A percentile compares a stretch with the other conserved stretches of the same genome.
These are phyloP conservation scores for Pristis pectinata DNA, from an alignment of 2,797 vertebrate genomes.

Conservation along the genomic window DNA sequence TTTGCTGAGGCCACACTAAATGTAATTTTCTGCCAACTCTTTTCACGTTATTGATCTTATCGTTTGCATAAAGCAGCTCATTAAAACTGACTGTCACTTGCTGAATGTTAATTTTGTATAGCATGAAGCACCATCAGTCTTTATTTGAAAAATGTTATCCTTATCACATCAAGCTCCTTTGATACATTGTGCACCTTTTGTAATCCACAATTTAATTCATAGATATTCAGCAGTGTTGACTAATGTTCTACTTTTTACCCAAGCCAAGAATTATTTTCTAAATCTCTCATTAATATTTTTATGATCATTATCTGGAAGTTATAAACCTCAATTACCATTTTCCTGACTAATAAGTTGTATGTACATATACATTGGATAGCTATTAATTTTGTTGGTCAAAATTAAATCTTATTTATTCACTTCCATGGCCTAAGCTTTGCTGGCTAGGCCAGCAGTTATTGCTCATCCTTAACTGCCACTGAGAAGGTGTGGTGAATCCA, in stretches of 20 bases:
- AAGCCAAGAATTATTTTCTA: not conserved
- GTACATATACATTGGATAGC: not conserved
- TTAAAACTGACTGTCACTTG: slow-evolving; percentile 1
- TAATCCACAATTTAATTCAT: not conserved
- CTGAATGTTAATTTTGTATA: slow-evolving; percentile 3
- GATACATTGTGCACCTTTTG: not conserved
- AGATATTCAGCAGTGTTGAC: not conserved
- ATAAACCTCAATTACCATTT: not conserved
- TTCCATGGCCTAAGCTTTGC: too few relatives aligned
- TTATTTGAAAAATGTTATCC: slow-evolving; percentile 10
- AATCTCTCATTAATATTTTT: not conserved
- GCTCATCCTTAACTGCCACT: too few relatives aligned
- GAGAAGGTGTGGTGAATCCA: not conserved
- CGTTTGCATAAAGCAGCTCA: not conserved
- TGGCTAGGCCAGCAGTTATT: too few relatives aligned
- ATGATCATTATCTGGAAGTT: not conserved
- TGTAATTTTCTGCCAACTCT: not conserved
- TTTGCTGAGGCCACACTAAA: not conserved
- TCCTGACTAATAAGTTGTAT: not conserved
- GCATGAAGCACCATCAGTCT: not conserved
- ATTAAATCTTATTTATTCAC: not conserved
- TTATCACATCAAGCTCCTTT: not conserved
- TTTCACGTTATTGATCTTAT: slow-evolving; percentile 21
- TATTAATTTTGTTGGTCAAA: not conserved
- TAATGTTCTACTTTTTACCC: not conserved